Evolutionary conservation across 1,140 invertebrate species (phyloP).

Genomic region (Rhopalosiphum maidis): DNA sequence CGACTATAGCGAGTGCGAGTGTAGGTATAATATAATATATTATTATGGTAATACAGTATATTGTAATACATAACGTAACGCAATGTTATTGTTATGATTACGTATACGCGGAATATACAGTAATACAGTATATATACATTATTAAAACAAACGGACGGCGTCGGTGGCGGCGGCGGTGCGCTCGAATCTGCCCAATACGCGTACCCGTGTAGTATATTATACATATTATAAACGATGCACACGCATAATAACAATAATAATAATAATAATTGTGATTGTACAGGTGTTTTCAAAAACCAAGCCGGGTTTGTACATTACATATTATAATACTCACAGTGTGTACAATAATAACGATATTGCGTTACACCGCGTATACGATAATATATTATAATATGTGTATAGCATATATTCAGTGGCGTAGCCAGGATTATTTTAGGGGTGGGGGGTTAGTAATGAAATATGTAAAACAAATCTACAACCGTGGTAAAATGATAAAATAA

Average conservation of each 20-base stretch:
- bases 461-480: too few relatives aligned
- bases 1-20: background rate
- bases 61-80: background rate
- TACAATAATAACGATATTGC: background rate
- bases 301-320: background rate
- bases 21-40: background rate
- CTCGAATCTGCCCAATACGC: background rate
- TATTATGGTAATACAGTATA: background rate
- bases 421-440: too few relatives aligned
- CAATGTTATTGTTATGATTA: background rate
- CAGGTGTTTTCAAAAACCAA: background rate
- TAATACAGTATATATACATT: background rate
- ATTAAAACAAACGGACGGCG: background rate
- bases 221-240: background rate
- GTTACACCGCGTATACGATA: background rate
- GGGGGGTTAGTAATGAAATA: too few relatives aligned
- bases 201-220: too few relatives aligned
- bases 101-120: too few relatives aligned
- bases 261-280: background rate
- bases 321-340: background rate
- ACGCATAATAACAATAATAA: too few relatives aligned
- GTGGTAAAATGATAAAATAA: too few relatives aligned
- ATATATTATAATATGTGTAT: too few relatives aligned
- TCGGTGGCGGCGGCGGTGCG: too few relatives aligned
- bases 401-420: too few relatives aligned